Conservation (phyloP, 2,113 vertebrate genomes). For the Pyxicephalus adspersus region DNA sequence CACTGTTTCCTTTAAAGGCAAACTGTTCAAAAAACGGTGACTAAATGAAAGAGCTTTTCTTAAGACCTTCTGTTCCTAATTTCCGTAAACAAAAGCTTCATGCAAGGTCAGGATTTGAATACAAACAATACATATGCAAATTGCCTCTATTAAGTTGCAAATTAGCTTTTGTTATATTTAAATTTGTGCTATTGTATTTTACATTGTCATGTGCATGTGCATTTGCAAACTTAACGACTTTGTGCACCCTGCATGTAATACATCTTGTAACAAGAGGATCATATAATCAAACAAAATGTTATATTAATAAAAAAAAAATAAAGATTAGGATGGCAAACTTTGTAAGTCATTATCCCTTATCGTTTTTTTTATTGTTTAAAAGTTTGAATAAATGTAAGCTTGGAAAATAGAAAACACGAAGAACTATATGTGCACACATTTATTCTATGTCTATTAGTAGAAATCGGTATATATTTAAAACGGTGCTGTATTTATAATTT, state of each 20-base stretch:
- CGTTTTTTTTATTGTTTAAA: no score
- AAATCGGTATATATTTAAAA: no score
- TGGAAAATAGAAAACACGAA: no score
- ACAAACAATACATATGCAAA: slow-evolving; percentile 40
- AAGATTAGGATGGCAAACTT: not conserved
- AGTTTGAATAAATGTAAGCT: no score
- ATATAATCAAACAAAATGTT: not conserved
- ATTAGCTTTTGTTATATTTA: slow-evolving; percentile 23
- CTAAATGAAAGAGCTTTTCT: not conserved
- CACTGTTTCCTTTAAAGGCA: not conserved
- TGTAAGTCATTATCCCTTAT: not conserved
- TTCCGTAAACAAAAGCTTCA: slow-evolving; percentile 9
- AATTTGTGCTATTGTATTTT: slow-evolving; percentile 32
- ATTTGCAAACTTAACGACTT: not conserved
- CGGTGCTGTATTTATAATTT: no score
- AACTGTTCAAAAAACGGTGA: not conserved
- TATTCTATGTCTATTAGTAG: no score
- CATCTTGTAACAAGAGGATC: not conserved
- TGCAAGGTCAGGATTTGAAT: slow-evolving; percentile 36
- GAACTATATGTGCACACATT: no score
- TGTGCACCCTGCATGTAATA: slow-evolving; percentile 1
- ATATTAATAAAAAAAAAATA: slow-evolving; percentile 11
- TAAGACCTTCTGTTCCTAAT: slow-evolving; percentile 14
- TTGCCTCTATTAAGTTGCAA: slow-evolving; percentile 8
- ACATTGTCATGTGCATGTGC: slow-evolving; percentile 9